Percentiles rank a stretch among this genome's conserved stretches.
phyloP scores from a whole-genome alignment of 1,140 invertebrate genomes.

The Apis florea region DNA sequence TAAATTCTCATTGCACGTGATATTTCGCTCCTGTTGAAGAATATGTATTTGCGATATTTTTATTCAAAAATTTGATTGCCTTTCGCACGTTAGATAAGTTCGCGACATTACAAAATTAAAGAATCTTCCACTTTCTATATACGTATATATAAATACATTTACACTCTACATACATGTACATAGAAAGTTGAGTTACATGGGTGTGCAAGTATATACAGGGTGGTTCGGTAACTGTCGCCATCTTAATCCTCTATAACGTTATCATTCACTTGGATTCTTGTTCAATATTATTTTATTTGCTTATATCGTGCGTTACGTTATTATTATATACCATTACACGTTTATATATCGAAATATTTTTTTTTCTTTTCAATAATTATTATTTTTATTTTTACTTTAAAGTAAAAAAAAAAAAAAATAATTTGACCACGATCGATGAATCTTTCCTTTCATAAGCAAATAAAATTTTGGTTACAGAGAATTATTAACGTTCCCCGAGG shows the following conservation, averaged over 20 bases:
- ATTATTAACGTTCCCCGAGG: not conserved
- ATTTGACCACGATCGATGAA: not conserved
- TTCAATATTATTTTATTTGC: not conserved
- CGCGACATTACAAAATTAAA: not conserved
- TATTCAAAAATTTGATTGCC: slow-evolving; percentile 7
- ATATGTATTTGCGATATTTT: not conserved
- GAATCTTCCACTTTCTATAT: slow-evolving; percentile 31
- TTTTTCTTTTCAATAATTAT: not conserved
- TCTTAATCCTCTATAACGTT: not conserved
- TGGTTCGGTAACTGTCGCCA: slow-evolving; percentile 5
- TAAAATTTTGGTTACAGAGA: not conserved
- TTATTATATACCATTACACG: too few relatives aligned
- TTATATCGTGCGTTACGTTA: not conserved
- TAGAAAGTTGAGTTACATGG: slow-evolving; percentile 25
- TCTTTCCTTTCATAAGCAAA: not conserved
- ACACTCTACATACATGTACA: slow-evolving; percentile 9
- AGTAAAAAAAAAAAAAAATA: not conserved
- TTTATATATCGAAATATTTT: too few relatives aligned
- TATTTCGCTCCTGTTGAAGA: not conserved
- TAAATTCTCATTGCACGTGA: slow-evolving; percentile 13
- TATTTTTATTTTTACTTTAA: not conserved
- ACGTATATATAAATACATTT: not conserved
- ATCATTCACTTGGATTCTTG: not conserved
- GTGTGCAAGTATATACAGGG: slow-evolving; percentile 3
- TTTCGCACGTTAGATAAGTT: not conserved